Base-by-base conservation (phyloP, 2,113 vertebrate species). In the Callopanchax toddi region DNA sequence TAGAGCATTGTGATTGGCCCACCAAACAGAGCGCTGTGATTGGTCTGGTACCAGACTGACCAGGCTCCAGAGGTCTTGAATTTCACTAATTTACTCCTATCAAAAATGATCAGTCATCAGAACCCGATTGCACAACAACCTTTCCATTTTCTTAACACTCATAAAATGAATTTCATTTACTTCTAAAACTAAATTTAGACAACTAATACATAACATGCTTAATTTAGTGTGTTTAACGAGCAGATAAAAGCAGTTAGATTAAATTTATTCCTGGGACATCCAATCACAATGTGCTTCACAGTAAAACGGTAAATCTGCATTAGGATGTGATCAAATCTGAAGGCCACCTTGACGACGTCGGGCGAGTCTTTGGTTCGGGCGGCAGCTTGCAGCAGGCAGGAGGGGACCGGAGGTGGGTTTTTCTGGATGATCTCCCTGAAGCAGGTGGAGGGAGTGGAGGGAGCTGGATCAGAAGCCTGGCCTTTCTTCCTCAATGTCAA, bases 401-500 rank as follows among this genome's bases (percentile, higher is more conserved):
- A 89, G 1, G 96, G 96, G 22, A 94, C 92, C 0, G 94, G 93
- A 0, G 93, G 95, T 1, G 95, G 94, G 6, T 89, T 95, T 42
- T 88, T 86, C 89, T 95, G 95, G 76, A 97, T 90, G 25, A 95
- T 91, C 16, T 90, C 93, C 16, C 94, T 94, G 92, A 96, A 97
- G 85, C 92, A 95, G 72, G 95, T 96, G 69, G 94, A 88, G 76
- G 93, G 90, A 55, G 92, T 92, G 15, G 93, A 92, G 4, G 91
- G 89, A 79, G 93, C 89, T 0, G 92, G 67, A 45, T 93, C 93
- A n/a, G 95, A 93, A 17, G 91, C 92, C 36, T 94, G 94, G 45
- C 94, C 94, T 86, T 95, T 98, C 90, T 94, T 97, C 87, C 95
- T 96, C 55, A 92, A 91, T 15, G 94, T 95, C 63, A 97, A 89